Evolutionary conservation across 2,113 vertebrate genomes (phyloP).

Genomic region (Natator depressus): DNA sequence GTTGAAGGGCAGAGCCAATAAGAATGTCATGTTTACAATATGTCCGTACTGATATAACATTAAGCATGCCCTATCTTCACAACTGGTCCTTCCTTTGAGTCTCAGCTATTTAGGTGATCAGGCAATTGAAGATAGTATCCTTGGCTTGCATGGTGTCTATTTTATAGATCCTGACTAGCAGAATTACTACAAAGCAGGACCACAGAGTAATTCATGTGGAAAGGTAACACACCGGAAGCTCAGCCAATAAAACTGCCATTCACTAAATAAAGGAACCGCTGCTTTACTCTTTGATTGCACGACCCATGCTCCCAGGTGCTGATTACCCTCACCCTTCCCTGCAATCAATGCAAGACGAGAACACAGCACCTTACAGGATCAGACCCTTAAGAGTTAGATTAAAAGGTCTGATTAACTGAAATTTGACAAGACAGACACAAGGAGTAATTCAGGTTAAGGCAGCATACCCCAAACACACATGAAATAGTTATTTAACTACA

Average conservation of each 20-base stretch:
- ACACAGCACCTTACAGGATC: background rate
- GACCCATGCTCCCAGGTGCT: background rate
- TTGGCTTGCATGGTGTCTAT: background rate
- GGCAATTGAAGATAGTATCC: background rate
- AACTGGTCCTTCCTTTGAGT: background rate
- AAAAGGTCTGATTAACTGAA: background rate
- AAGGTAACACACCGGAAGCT: background rate
- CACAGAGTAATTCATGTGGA: background rate
- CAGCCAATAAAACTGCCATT: background rate
- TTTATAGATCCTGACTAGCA: background rate
- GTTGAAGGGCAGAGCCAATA: background rate
- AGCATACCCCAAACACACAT: background rate
- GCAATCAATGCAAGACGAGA: background rate
- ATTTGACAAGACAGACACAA: background rate
- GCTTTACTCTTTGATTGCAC: background rate
- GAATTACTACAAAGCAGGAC: background rate
- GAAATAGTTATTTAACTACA: background rate
- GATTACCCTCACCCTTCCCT: background rate
- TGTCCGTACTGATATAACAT: background rate
- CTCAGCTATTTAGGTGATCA: background rate
- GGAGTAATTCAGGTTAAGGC: too few species aligned
- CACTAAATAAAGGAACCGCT: background rate
- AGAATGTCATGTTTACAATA: background rate
- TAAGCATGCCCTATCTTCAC: background rate
- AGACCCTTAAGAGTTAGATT: background rate